phyloP scores from a whole-genome alignment of 2,888 invertebrate genomes.

The Sarcophaga variegata region DNA sequence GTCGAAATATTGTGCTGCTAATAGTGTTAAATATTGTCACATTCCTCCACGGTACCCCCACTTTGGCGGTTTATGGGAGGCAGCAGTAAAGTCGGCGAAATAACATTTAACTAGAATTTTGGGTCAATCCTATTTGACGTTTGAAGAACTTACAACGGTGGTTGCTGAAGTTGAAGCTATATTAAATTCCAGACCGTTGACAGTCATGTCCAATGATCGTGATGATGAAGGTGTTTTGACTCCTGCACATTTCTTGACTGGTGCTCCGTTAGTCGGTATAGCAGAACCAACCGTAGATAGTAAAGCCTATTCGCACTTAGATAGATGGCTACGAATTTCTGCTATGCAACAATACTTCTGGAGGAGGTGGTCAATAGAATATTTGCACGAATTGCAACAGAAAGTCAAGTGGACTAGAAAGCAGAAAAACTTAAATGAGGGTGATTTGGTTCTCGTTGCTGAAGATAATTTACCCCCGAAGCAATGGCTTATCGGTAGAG shows the following conservation, averaged over 20 bases:
- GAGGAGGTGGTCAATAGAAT: slow-evolving; percentile 60
- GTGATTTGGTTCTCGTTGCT: slow-evolving; percentile 47
- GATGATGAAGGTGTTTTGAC: slow-evolving; percentile 65
- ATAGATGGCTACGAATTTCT: slow-evolving; percentile 35
- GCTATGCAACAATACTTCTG: slow-evolving; percentile 58
- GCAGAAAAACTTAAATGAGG: slow-evolving; percentile 46
- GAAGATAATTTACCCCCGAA: slow-evolving; percentile 53
- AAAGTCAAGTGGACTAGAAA: slow-evolving; percentile 56
- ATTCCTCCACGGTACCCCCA: slow-evolving; percentile 65
- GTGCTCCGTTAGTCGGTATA: slow-evolving; percentile 58
- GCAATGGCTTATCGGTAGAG: slow-evolving; percentile 29
- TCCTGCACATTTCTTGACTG: slow-evolving; percentile 63
- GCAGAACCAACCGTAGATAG: slow-evolving; percentile 23
- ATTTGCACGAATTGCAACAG: slow-evolving; percentile 56
- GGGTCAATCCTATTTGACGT: slow-evolving; percentile 46
- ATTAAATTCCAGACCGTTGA: slow-evolving; percentile 69
- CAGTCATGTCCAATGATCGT: slow-evolving; percentile 61
- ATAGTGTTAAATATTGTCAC: slow-evolving; percentile 58
- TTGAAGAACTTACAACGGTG: slow-evolving; percentile 60
- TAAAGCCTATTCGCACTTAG: background rate
- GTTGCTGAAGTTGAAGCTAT: slow-evolving; percentile 46
- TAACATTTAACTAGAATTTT: slow-evolving; percentile 47
- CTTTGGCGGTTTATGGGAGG: slow-evolving; percentile 65
- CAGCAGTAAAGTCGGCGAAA: slow-evolving; percentile 67
- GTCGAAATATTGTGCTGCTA: slow-evolving; percentile 46